These are phyloP conservation scores for Ormyrus rosae DNA, from an alignment of 2,888 invertebrate species.

Conservation along the genomic window DNA sequence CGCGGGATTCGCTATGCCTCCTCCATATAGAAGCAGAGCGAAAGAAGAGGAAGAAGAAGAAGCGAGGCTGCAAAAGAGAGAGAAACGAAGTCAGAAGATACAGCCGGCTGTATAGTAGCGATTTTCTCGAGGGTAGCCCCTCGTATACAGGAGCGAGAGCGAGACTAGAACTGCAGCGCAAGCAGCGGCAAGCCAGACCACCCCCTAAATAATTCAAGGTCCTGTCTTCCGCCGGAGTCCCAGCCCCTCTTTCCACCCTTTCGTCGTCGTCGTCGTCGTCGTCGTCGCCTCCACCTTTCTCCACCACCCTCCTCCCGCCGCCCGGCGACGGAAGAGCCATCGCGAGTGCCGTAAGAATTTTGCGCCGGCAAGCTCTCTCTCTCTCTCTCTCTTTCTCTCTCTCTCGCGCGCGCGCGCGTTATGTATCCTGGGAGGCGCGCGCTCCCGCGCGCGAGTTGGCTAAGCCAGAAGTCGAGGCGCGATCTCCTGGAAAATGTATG, in stretches of 20 bases:
- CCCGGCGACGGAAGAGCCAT: constrained; percentile 9
- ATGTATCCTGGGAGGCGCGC: constrained; percentile 22
- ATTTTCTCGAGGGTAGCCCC: constrained; percentile 16
- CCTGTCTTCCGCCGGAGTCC: constrained; percentile 55
- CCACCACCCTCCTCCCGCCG: constrained; percentile 3
- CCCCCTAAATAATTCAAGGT: constrained; percentile 64
- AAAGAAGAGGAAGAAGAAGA: too few species aligned
- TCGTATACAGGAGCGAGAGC: constrained; percentile 7
- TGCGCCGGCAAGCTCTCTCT: neutral
- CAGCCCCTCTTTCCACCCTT: constrained; percentile 30
- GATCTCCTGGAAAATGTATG: constrained; percentile 61
- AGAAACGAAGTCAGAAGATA: constrained; percentile 39
- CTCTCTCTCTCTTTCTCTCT: too few species aligned
- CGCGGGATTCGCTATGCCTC: too few species aligned
- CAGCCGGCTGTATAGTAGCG: neutral
- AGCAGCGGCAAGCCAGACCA: constrained; percentile 56
- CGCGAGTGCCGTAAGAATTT: constrained; percentile 42
- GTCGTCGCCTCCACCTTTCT: neutral
- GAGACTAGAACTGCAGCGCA: constrained; percentile 5
- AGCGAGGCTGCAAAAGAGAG: constrained; percentile 38
- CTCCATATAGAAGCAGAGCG: neutral
- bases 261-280: neutral
- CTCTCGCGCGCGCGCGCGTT: neutral
- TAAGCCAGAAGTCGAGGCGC: constrained; percentile 50
- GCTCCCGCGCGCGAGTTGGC: neutral